Evolutionary conservation across 2,888 invertebrate genomes (phyloP).

Genomic region (Molanna angustata): DNA sequence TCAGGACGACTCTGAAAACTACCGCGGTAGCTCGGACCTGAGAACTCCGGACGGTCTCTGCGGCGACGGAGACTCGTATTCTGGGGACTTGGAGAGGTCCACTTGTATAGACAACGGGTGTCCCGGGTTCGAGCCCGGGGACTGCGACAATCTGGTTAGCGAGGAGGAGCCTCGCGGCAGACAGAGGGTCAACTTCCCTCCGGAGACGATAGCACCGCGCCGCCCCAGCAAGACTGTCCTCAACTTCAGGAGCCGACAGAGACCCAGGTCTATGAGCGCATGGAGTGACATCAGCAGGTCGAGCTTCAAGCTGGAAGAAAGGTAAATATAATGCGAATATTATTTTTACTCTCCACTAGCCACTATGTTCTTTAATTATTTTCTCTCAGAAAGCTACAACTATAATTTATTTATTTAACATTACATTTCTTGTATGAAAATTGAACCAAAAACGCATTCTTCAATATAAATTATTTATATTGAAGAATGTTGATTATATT

Average conservation of each 20-base stretch:
- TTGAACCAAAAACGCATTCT: no score
- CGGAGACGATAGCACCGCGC: constrained; percentile 51
- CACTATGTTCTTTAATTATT: no score
- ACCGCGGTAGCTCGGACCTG: no score
- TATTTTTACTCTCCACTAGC: no score
- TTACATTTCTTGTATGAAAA: no score
- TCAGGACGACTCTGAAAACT: constrained; percentile 8
- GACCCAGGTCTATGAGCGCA: constrained; percentile 78
- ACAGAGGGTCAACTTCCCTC: constrained; percentile 66
- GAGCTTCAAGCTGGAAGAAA: constrained; percentile 77
- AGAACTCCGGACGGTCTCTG: constrained; percentile 14
- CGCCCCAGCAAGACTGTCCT: constrained; percentile 46
- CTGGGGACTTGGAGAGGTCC: constrained; percentile 27
- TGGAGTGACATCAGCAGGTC: constrained; percentile 86
- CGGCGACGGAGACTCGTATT: constrained; percentile 13
- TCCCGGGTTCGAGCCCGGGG: constrained; percentile 8
- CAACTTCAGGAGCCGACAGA: constrained; percentile 53
- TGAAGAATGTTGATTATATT: no score
- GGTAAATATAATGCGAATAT: no score
- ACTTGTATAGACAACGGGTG: constrained; percentile 7
- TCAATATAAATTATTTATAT: no score
- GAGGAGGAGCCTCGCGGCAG: constrained; percentile 30
- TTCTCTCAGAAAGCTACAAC: no score
- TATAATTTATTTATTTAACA: no score
- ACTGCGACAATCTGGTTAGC: constrained; percentile 34